Evolutionary conservation across 2,888 invertebrate species (phyloP).

Genomic region (Drosophila mayaguana): DNA sequence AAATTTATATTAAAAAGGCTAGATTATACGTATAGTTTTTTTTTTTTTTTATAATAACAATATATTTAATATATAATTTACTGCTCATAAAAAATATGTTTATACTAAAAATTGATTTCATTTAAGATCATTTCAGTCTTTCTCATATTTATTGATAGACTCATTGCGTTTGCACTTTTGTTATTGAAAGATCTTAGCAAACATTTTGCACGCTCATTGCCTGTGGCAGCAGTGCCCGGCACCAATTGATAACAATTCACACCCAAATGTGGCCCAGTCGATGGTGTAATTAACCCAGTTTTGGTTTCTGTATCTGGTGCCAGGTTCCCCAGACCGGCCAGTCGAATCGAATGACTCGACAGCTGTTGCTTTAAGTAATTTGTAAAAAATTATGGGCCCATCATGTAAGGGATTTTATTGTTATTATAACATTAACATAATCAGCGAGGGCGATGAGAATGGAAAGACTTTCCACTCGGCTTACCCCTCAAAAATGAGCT

Average conservation of each 20-base stretch:
- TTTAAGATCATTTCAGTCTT: not conserved
- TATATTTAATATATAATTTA: too few relatives aligned
- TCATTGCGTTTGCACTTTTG: not conserved
- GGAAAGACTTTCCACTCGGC: slow-evolving; percentile 35
- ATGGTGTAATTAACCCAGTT: slow-evolving; percentile 65
- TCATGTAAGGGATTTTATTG: slow-evolving; percentile 59
- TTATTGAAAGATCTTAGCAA: slow-evolving; percentile 32
- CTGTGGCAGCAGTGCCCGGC: slow-evolving; percentile 16
- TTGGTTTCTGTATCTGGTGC: slow-evolving; percentile 18
- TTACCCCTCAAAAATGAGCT: not conserved
- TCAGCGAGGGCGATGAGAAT: slow-evolving; percentile 22
- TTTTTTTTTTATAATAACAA: too few relatives aligned
- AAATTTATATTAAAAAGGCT: too few relatives aligned
- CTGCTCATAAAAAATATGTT: too few relatives aligned
- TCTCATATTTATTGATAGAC: not conserved
- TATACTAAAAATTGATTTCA: too few relatives aligned
- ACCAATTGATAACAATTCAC: slow-evolving; percentile 68
- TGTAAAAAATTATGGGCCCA: slow-evolving; percentile 65
- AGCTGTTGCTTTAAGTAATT: slow-evolving; percentile 56
- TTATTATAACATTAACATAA: slow-evolving; percentile 53
- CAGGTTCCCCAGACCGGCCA: slow-evolving; percentile 23
- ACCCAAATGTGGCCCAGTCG: slow-evolving; percentile 58
- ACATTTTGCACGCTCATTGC: slow-evolving; percentile 40
- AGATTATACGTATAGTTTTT: too few relatives aligned
- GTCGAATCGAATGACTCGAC: slow-evolving; percentile 44